phyloP scores from a whole-genome alignment of 2,113 vertebrate species.

The Microtus ochrogaster region DNA sequence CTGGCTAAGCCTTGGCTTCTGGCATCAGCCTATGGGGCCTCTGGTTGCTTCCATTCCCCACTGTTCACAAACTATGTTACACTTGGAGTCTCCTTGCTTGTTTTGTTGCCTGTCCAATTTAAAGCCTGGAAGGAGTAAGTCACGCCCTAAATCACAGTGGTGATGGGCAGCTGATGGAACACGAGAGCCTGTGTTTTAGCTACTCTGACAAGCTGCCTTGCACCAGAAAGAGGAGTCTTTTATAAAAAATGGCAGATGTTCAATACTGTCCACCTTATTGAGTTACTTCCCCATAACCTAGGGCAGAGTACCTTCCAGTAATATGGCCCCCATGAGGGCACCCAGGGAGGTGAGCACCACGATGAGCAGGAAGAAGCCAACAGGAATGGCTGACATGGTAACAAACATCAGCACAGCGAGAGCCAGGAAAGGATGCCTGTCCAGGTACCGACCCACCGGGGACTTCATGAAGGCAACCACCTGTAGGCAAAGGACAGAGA shows the following conservation, averaged over 20 bases:
- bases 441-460: slow-evolving; percentile 89
- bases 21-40: not conserved
- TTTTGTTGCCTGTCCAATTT: not conserved
- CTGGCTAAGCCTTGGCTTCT: not conserved
- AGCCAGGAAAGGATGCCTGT: slow-evolving; percentile 89
- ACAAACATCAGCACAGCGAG: slow-evolving; percentile 89
- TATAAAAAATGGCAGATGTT: not conserved
- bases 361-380: slow-evolving; percentile 90
- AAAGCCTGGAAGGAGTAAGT: not conserved
- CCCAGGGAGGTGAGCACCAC: slow-evolving; percentile 87
- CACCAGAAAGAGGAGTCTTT: not conserved
- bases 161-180: not conserved
- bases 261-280: not conserved
- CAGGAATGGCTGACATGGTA: slow-evolving; percentile 87
- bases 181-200: not conserved
- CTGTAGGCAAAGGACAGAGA: slow-evolving; percentile 81
- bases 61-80: not conserved
- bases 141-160: not conserved
- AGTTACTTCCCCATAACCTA: not conserved
- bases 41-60: not conserved
- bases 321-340: slow-evolving; percentile 88
- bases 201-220: not conserved
- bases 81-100: not conserved
- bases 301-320: slow-evolving; percentile 90
- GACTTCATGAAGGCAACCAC: slow-evolving; percentile 90